Base-by-base conservation (phyloP, 1,140 invertebrate genomes). In the Fragariocoptes setiger region DNA sequence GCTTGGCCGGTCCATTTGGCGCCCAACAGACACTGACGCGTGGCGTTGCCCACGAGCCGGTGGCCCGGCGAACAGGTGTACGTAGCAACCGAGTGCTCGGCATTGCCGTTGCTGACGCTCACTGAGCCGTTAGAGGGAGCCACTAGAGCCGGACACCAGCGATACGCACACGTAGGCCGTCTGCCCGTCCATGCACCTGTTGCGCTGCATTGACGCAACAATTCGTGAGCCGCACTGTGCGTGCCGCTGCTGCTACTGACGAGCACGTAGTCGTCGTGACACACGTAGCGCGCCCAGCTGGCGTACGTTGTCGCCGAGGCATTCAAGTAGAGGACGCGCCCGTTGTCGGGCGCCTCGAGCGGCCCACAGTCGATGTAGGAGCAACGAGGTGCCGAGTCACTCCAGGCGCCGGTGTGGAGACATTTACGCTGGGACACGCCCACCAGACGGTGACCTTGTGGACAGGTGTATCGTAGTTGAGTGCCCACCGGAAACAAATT, bases 131-230 rank as follows among this genome's bases (percentile, higher is more conserved):
- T 74, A 17, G 70, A 67, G 0, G 78, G 70, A 12, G 76, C 56
- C 1, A 69, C 58, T 0, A 77, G 75, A 46, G 79, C 73, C 0
- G 68, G 64, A 50, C 80, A 86, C 40, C 76, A 49, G 38, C 46
- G 47, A 19, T 49, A 59, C 61, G 79, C 70, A 54, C 82, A 90
- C 18, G 69, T 66, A 1, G 80, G 79, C 31, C 72, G 68, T 44
- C 71, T 67, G 20, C 70, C 69, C 1, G 72, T 80, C 82, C 82
- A 88, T 51, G 70, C 73, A 4, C 77, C 78, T 42, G 79, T 75
- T 36, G 67, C 64, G 3, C 69, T 70, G 56, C 79, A 86, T 14
- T 14, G 17, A 16, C 13, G 13, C 37, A 17, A 14, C 5, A 12
- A 5, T 38, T 14, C 5, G n/a, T 35, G n/a, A 35, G 8, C 8